Conservation (phyloP, 1,140 invertebrate genomes). For the Apis cerana region DNA sequence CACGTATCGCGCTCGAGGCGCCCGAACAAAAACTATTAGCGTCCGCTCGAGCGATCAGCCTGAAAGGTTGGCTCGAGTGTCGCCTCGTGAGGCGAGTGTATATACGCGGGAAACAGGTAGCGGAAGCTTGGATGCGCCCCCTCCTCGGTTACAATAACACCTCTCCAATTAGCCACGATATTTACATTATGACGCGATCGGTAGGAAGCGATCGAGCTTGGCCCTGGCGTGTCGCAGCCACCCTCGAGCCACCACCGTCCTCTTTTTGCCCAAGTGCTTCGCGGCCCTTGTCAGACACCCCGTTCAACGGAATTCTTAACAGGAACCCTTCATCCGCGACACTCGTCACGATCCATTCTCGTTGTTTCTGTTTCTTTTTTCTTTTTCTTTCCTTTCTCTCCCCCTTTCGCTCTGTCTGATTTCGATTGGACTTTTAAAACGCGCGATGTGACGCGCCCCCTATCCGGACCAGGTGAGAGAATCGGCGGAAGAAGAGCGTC, state of each 20-base stretch:
- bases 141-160: slow-evolving; percentile 66
- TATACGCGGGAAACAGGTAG: slow-evolving; percentile 8
- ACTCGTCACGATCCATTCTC: neutral
- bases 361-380: neutral
- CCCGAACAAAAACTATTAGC: slow-evolving; percentile 73
- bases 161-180: slow-evolving; percentile 79
- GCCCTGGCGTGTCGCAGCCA: slow-evolving; percentile 23
- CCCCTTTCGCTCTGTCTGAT: neutral
- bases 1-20: slow-evolving; percentile 51
- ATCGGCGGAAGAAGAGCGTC: slow-evolving; percentile 28
- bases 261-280: slow-evolving; percentile 35
- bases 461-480: slow-evolving; percentile 26
- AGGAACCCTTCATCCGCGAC: neutral
- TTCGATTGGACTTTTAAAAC: neutral
- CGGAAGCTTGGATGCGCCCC: slow-evolving; percentile 25
- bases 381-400: neutral
- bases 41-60: slow-evolving; percentile 63
- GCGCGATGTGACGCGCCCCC: slow-evolving; percentile 23
- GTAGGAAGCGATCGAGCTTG: slow-evolving; percentile 58
- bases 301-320: slow-evolving; percentile 45
- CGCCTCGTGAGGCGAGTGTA: slow-evolving; percentile 26
- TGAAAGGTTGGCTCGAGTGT: slow-evolving; percentile 70
- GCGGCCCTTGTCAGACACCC: slow-evolving; percentile 57
- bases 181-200: slow-evolving; percentile 77
- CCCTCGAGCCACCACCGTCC: slow-evolving; percentile 18